Conservation (phyloP, 2,113 vertebrate genomes). For the Callorhinus ursinus region DNA sequence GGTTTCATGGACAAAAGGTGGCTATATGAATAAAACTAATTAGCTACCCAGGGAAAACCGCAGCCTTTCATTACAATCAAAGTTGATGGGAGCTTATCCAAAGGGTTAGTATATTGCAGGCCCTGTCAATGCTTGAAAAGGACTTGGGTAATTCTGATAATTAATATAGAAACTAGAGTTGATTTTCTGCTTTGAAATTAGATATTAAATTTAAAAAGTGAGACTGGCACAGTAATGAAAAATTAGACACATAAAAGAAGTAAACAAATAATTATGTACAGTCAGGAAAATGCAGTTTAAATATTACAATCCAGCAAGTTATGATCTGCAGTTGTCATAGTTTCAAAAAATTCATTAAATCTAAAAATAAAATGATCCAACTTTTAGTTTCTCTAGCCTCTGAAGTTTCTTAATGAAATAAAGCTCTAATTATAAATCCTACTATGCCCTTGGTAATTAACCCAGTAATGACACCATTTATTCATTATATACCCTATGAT, state of each 20-base stretch:
- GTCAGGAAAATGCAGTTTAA: background rate
- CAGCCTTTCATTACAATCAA: slow-evolving; percentile 70
- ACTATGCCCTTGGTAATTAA: background rate
- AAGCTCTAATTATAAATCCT: slow-evolving; percentile 45
- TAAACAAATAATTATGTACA: slow-evolving; percentile 56
- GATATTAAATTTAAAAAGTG: slow-evolving; percentile 63
- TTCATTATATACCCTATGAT: background rate
- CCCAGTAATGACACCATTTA: slow-evolving; percentile 6
- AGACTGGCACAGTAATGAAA: slow-evolving; percentile 55
- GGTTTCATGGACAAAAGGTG: slow-evolving; percentile 71
- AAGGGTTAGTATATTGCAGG: slow-evolving; percentile 68
- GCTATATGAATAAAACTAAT: slow-evolving; percentile 79
- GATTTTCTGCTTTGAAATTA: slow-evolving; percentile 75
- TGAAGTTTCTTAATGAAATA: slow-evolving; percentile 31
- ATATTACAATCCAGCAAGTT: background rate
- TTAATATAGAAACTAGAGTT: slow-evolving; percentile 71
- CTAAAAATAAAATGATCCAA: slow-evolving; percentile 36
- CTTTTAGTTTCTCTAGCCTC: slow-evolving; percentile 31
- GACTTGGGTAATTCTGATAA: slow-evolving; percentile 75
- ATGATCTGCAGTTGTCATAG: background rate
- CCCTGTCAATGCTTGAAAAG: slow-evolving; percentile 62
- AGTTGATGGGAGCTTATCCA: slow-evolving; percentile 65
- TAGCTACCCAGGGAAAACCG: slow-evolving; percentile 72
- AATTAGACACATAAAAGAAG: slow-evolving; percentile 30
- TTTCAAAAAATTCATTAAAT: slow-evolving; percentile 45